phyloP scores from a whole-genome alignment of 2,113 vertebrate species.

The Melanostigma gelatinosum region DNA sequence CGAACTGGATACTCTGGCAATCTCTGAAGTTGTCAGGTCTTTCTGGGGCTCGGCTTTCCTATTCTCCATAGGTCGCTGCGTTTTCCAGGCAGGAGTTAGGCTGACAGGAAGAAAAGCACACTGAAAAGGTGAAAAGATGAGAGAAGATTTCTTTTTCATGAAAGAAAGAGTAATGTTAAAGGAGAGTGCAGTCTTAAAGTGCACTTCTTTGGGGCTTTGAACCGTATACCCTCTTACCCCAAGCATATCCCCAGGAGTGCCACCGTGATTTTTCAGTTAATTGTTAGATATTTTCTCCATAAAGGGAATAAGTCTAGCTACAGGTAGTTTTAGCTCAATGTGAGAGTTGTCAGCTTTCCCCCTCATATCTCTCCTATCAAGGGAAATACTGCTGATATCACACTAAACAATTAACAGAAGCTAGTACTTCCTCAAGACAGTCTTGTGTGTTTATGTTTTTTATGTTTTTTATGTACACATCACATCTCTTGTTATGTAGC shows the following conservation, averaged over 20 bases:
- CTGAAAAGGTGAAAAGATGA: constrained; percentile 70
- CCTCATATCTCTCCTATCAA: constrained; percentile 12
- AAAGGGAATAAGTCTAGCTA: constrained; percentile 38
- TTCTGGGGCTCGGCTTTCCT: constrained; percentile 75
- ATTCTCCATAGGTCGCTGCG: constrained; percentile 77
- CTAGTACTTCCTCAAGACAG: constrained; percentile 16
- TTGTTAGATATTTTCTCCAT: constrained; percentile 50
- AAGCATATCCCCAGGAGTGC: constrained; percentile 65
- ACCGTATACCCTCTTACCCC: constrained; percentile 55
- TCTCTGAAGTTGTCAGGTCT: constrained; percentile 75
- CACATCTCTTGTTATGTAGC: constrained; percentile 47
- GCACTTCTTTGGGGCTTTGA: constrained; percentile 71
- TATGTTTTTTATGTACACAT: constrained; percentile 47
- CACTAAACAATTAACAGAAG: constrained; percentile 49
- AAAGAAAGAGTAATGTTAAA: constrained; percentile 69
- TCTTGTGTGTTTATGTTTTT: constrained; percentile 28
- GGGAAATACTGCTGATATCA: constrained; percentile 39
- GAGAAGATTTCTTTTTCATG: constrained; percentile 57
- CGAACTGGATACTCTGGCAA: constrained; percentile 70
- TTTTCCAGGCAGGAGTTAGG: constrained; percentile 72
- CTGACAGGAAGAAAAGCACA: constrained; percentile 67
- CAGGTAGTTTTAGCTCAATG: constrained; percentile 40
- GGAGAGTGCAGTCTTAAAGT: constrained; percentile 63
- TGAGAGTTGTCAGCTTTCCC: constrained; percentile 12
- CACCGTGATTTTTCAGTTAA: constrained; percentile 63